Evolutionary conservation across 2,888 invertebrate genomes (phyloP).

Genomic region (Drosophila stalkeri): DNA sequence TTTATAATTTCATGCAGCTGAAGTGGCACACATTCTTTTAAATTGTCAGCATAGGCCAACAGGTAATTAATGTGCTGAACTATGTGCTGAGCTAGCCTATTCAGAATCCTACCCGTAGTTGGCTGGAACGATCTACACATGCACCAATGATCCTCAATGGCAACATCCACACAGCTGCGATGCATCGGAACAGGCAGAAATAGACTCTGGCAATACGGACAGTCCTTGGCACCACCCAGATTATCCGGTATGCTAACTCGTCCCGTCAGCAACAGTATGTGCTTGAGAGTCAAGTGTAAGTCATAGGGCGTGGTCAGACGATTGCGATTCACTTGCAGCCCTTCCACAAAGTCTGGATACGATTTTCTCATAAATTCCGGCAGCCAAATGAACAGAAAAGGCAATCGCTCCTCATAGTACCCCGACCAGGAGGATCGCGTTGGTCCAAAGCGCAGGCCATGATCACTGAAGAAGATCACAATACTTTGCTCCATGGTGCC

Average conservation of each 20-base stretch:
- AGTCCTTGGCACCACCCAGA: slow-evolving; percentile 83
- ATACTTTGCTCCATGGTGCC: slow-evolving; percentile 89
- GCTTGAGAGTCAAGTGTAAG: slow-evolving; percentile 89
- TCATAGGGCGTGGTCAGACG: slow-evolving; percentile 91
- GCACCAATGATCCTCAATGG: slow-evolving; percentile 91
- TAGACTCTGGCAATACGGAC: slow-evolving; percentile 89
- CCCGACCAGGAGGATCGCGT: slow-evolving; percentile 89
- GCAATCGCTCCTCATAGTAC: slow-evolving; percentile 92
- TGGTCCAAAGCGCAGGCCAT: slow-evolving; percentile 91
- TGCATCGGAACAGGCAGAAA: slow-evolving; percentile 87
- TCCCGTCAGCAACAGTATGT: slow-evolving; percentile 87
- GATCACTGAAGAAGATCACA: slow-evolving; percentile 91
- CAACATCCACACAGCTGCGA: slow-evolving; percentile 89
- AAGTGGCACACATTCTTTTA: slow-evolving; percentile 86
- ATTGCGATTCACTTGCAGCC: slow-evolving; percentile 88
- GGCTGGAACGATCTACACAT: slow-evolving; percentile 88
- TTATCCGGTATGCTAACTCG: slow-evolving; percentile 74
- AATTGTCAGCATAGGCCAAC: slow-evolving; percentile 72
- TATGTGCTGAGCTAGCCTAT: slow-evolving; percentile 84
- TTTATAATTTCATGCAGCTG: slow-evolving; percentile 86
- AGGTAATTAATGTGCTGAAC: slow-evolving; percentile 80
- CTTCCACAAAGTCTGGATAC: slow-evolving; percentile 86
- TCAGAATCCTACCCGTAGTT: neutral
- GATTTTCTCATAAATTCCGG: slow-evolving; percentile 88
- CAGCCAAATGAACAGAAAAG: slow-evolving; percentile 89